phyloP scores from a whole-genome alignment of 2,797 vertebrate species.

The Moxostoma hubbsi region DNA sequence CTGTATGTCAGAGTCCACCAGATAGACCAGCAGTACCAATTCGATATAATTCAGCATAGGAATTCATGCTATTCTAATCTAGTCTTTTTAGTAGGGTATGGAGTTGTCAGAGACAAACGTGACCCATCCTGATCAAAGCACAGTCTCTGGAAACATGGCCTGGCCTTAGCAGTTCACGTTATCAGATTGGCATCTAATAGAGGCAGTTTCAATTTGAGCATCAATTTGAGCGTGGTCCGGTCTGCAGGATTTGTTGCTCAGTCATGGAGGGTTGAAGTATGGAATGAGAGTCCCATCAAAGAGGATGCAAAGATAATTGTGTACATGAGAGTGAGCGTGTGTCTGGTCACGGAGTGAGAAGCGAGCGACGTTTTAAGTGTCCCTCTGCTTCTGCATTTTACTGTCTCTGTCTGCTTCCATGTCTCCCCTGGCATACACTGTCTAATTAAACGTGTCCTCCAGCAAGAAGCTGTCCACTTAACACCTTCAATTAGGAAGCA shows the following conservation, averaged over 20 bases:
- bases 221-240: slow-evolving; percentile 31
- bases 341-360: slow-evolving; percentile 54
- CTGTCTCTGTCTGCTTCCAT: slow-evolving; percentile 49
- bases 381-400: slow-evolving; percentile 39
- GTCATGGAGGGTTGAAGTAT: slow-evolving; percentile 30
- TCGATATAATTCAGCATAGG: no score
- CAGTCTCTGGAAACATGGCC: no score
- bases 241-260: slow-evolving; percentile 51
- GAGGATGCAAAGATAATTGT: slow-evolving; percentile 63
- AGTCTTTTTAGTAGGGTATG: slow-evolving; percentile 30
- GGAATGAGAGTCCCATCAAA: slow-evolving; percentile 49
- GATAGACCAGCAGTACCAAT: no score
- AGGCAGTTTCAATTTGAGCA: no score
- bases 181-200: no score
- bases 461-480: slow-evolving; percentile 71
- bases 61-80: no score
- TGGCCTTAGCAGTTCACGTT: no score
- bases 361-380: slow-evolving; percentile 55
- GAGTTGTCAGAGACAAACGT: slow-evolving; percentile 56
- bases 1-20: no score
- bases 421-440: slow-evolving; percentile 64
- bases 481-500: slow-evolving; percentile 74
- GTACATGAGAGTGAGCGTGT: slow-evolving; percentile 62
- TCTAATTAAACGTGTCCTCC: slow-evolving; percentile 75
- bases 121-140: neutral